Conservation (phyloP, 2,888 invertebrate genomes). For the Acrobasis repandana region DNA sequence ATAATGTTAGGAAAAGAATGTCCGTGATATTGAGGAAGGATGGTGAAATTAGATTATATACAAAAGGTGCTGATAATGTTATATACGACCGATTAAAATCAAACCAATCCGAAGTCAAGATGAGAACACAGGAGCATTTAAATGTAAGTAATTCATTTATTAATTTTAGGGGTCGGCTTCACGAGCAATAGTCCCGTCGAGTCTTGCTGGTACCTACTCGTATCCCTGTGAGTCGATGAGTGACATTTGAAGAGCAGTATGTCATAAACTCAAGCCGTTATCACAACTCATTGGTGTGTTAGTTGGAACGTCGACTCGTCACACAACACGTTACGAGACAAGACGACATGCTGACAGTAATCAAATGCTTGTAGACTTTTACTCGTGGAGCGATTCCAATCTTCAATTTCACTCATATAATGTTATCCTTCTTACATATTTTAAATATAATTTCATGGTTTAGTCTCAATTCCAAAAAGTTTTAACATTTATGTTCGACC, state of each 20-base stretch:
- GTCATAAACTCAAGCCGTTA: too few species aligned
- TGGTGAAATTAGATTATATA: constrained; percentile 93
- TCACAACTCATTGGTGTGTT: too few species aligned
- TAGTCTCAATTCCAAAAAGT: neutral
- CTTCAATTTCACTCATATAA: neutral
- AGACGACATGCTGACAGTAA: too few species aligned
- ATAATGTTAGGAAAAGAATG: constrained; percentile 99
- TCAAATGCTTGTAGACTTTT: too few species aligned
- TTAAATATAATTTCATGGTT: neutral
- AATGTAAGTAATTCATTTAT: constrained; percentile 87
- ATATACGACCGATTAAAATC: constrained; percentile 95
- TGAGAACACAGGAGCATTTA: constrained; percentile 95
- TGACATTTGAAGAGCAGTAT: neutral
- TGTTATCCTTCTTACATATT: neutral
- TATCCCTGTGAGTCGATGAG: too few species aligned
- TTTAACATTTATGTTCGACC: neutral
- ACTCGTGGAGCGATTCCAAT: neutral
- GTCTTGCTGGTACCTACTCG: too few species aligned
- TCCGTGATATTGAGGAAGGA: constrained; percentile 95
- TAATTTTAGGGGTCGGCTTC: too few species aligned
- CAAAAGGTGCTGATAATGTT: constrained; percentile 99
- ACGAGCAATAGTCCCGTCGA: too few species aligned
- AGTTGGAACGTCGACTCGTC: too few species aligned
- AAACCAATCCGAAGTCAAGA: constrained; percentile 89
- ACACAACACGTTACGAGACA: too few species aligned